phyloP scores from a whole-genome alignment of 2,113 vertebrate genomes.

The Microcebus murinus region DNA sequence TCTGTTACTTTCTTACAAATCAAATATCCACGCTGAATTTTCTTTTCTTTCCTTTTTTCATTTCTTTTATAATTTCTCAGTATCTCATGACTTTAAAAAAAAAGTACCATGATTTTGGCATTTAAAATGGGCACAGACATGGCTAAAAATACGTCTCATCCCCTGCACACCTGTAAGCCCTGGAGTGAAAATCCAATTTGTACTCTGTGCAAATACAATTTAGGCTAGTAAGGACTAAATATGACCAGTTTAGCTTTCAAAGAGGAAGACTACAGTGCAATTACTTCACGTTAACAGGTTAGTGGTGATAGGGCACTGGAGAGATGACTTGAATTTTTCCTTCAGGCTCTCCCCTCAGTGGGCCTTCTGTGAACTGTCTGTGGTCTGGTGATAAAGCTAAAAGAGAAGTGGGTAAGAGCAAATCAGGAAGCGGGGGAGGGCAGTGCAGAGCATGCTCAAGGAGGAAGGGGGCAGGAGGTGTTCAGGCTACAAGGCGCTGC shows the following conservation, averaged over 20 bases:
- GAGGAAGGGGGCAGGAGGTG: not conserved
- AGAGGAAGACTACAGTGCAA: not conserved
- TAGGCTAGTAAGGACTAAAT: not conserved
- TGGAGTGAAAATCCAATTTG: not conserved
- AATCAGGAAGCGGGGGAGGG: constrained; percentile 31
- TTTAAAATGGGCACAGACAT: not conserved
- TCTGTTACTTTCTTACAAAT: constrained; percentile 37
- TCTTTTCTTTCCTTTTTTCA: not conserved
- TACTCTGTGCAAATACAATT: not conserved
- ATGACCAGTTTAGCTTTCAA: not conserved
- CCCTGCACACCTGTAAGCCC: not conserved
- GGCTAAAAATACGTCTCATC: not conserved
- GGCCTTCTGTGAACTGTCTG: constrained; percentile 56
- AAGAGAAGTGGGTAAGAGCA: constrained; percentile 69
- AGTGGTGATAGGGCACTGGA: not conserved
- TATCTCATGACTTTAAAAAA: not conserved
- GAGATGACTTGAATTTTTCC: constrained; percentile 34
- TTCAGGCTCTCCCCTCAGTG: not conserved
- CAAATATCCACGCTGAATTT: not conserved
- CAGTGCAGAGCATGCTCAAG: not conserved
- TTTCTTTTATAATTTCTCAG: not conserved
- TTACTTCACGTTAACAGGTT: not conserved
- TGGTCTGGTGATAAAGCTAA: constrained; percentile 62
- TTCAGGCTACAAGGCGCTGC: not conserved
- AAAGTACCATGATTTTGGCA: not conserved